Evolutionary conservation across 2,113 vertebrate genomes (phyloP).

Genomic region (Delphinapterus leucas): DNA sequence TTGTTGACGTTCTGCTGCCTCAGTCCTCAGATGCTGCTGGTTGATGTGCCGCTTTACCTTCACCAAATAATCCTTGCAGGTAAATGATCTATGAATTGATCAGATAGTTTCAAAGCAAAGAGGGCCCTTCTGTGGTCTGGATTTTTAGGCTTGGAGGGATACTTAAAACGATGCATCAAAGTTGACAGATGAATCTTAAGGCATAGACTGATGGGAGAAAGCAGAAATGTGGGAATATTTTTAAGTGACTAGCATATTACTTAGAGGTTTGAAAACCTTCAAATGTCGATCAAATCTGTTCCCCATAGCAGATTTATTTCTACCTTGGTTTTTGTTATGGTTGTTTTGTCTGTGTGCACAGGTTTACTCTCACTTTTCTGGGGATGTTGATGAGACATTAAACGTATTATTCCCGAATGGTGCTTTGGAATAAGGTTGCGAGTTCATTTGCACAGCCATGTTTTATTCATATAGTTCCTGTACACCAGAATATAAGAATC

Average conservation of each 20-base stretch:
- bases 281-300: constrained; percentile 82
- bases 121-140: constrained; percentile 86
- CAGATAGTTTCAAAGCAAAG: constrained; percentile 88
- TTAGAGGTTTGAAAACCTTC: constrained; percentile 85
- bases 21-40: constrained; percentile 87
- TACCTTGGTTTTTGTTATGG: constrained; percentile 71
- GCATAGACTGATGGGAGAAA: constrained; percentile 87
- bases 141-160: constrained; percentile 88
- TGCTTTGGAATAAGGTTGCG: constrained; percentile 75
- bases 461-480: constrained; percentile 67
- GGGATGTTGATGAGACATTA: constrained; percentile 74
- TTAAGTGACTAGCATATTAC: constrained; percentile 86
- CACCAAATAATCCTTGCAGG: constrained; percentile 91
- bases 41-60: constrained; percentile 87
- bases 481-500: constrained; percentile 73
- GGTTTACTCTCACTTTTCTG: constrained; percentile 81
- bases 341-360: constrained; percentile 73
- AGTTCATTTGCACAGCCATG: constrained; percentile 74
- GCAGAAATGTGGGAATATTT: constrained; percentile 89
- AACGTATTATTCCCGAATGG: constrained; percentile 73
- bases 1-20: constrained; percentile 88
- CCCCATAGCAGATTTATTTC: constrained; percentile 80
- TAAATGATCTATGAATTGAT: constrained; percentile 93
- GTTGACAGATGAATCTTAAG: constrained; percentile 92
- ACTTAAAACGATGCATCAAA: constrained; percentile 92